Conservation (phyloP, 37 sponge, comb jelly and placozoan species). For the Oscarella lobularis region DNA sequence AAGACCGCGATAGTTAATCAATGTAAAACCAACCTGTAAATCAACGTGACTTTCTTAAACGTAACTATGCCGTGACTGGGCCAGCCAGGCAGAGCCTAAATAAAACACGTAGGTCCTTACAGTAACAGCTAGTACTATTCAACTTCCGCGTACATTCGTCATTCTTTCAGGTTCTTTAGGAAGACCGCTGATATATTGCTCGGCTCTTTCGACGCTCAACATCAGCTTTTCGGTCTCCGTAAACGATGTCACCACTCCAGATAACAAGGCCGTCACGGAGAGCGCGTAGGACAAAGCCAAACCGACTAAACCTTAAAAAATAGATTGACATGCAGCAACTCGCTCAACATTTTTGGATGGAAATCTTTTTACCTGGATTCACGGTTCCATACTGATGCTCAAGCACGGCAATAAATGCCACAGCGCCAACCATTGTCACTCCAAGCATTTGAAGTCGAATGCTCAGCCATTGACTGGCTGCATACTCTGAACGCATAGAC, state of each 20-base stretch:
- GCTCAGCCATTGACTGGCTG: slow-evolving; percentile 55
- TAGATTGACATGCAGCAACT: not conserved
- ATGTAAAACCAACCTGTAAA: not conserved
- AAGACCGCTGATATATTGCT: slow-evolving; percentile 72
- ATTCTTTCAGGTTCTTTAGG: slow-evolving; percentile 73
- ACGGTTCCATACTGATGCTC: slow-evolving; percentile 76
- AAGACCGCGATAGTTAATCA: no score
- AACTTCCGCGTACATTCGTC: no score
- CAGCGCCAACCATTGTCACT: slow-evolving; percentile 71
- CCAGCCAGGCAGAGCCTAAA: slow-evolving; percentile 40
- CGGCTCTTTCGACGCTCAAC: slow-evolving; percentile 86
- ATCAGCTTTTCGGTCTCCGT: slow-evolving; percentile 97
- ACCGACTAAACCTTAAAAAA: slow-evolving; percentile 70
- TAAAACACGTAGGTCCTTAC: no score
- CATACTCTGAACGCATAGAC: not conserved
- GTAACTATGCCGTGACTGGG: slow-evolving; percentile 46
- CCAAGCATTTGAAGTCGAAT: slow-evolving; percentile 84
- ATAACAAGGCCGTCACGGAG: slow-evolving; percentile 69
- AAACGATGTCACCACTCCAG: slow-evolving; percentile 67
- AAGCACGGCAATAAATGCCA: slow-evolving; percentile 74
- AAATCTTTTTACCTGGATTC: slow-evolving; percentile 81
- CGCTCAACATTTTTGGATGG: no score
- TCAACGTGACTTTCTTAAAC: slow-evolving; percentile 40
- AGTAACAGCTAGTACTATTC: no score
- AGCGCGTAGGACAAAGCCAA: slow-evolving; percentile 93